Evolutionary conservation across 2,888 invertebrate species (phyloP).

Genomic region (Junonia oenone): DNA sequence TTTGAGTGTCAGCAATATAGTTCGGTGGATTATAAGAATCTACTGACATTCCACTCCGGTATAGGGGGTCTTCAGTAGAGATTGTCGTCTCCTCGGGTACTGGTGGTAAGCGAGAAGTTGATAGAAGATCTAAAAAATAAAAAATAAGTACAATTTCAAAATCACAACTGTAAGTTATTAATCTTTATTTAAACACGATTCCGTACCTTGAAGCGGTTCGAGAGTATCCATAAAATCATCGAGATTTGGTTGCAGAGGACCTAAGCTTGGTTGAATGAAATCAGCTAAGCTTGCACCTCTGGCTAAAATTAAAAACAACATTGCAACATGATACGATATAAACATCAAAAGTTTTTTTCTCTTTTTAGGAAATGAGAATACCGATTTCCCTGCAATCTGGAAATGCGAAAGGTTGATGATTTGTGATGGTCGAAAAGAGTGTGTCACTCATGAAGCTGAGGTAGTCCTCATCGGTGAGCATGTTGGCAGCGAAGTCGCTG

Average conservation of each 20-base stretch:
- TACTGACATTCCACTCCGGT: constrained; percentile 64
- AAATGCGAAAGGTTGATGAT: constrained; percentile 94
- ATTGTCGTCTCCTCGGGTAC: constrained; percentile 80
- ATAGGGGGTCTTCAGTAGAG: constrained; percentile 72
- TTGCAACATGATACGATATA: constrained; percentile 14
- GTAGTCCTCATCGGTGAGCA: constrained; percentile 91
- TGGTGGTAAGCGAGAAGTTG: constrained; percentile 75
- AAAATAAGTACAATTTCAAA: not conserved
- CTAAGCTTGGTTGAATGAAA: constrained; percentile 98
- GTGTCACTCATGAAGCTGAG: constrained; percentile 94
- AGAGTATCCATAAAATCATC: constrained; percentile 96
- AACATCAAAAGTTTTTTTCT: constrained; percentile 7
- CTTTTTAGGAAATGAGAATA: constrained; percentile 54
- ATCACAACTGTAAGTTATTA: not conserved
- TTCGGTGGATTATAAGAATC: constrained; percentile 56
- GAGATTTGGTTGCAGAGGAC: constrained; percentile 97
- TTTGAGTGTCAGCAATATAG: constrained; percentile 49
- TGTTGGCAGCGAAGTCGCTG: constrained; percentile 83
- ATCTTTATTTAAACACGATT: not conserved
- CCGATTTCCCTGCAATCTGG: constrained; percentile 98
- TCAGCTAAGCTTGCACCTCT: constrained; percentile 93
- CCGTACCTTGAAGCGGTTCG: constrained; percentile 89
- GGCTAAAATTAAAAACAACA: constrained; percentile 74
- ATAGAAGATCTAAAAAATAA: constrained; percentile 54
- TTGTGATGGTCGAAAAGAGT: constrained; percentile 90